Evolutionary conservation across 2,113 vertebrate genomes (phyloP).

Genomic region (Eudorcas thomsonii): DNA sequence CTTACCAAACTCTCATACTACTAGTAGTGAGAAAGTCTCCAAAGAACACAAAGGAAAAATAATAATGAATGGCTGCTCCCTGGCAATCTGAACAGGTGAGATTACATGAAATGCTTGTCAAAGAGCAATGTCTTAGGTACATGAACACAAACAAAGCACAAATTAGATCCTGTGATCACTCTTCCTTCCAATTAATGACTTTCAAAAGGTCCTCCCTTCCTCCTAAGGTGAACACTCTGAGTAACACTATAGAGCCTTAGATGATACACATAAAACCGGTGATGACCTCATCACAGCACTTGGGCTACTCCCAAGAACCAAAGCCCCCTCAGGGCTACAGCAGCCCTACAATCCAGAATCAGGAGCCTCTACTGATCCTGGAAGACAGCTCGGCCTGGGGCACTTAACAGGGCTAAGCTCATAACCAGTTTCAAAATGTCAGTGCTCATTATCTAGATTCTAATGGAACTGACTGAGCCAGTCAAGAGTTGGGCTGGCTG

Average conservation of each 20-base stretch:
- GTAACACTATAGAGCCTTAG: neutral
- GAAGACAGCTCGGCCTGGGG: neutral
- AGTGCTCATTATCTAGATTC: constrained; percentile 70
- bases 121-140: neutral
- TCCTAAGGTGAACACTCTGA: neutral
- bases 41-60: neutral
- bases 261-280: neutral
- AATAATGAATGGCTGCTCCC: neutral
- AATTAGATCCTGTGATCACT: neutral
- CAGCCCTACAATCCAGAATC: neutral
- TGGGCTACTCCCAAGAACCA: neutral
- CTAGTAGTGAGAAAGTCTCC: neutral
- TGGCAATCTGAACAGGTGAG: neutral
- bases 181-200: neutral
- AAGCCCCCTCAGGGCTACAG: neutral
- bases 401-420: neutral
- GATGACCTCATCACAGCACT: neutral
- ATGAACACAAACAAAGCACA: neutral
- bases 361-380: neutral
- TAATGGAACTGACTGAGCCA: constrained; percentile 55
- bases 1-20: neutral
- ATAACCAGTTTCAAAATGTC: constrained; percentile 64
- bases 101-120: neutral
- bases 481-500: constrained; percentile 65
- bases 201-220: neutral